Evolutionary conservation across 2,797 vertebrate genomes (phyloP).

Genomic region (Trachurus trachurus): DNA sequence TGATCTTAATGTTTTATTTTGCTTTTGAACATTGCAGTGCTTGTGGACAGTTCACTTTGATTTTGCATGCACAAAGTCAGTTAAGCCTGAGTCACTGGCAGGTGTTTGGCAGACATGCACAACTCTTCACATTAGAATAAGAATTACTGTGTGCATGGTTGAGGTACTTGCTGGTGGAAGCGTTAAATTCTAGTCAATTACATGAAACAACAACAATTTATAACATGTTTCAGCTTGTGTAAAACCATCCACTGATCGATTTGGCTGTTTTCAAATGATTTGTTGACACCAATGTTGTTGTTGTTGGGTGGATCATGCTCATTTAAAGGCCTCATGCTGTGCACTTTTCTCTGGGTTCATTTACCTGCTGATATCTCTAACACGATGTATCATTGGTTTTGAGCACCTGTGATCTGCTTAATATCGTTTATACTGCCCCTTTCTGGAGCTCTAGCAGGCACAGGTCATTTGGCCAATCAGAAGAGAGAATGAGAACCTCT

Average conservation of each 20-base stretch:
- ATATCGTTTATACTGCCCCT: too few species aligned
- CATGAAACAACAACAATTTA: background rate
- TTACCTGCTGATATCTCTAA: too few species aligned
- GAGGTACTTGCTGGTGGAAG: background rate
- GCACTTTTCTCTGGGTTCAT: too few species aligned
- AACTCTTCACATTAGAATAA: background rate
- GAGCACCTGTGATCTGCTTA: too few species aligned
- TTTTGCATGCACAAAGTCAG: background rate
- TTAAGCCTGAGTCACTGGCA: background rate
- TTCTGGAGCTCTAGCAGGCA: too few species aligned
- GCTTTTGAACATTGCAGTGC: background rate
- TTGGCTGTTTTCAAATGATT: background rate
- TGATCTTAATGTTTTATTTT: background rate
- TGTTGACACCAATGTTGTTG: too few species aligned
- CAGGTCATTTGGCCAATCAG: too few species aligned
- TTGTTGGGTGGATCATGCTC: too few species aligned
- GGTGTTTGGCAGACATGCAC: background rate
- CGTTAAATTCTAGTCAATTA: background rate
- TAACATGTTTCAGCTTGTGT: background rate
- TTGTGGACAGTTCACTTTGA: background rate
- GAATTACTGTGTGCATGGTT: background rate
- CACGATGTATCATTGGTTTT: too few species aligned
- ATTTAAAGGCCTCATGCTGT: too few species aligned
- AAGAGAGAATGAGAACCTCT: too few species aligned
- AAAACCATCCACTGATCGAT: background rate